These are phyloP conservation scores for Toxostoma redivivum DNA, from an alignment of 2,113 vertebrate species.

Conservation along the genomic window DNA sequence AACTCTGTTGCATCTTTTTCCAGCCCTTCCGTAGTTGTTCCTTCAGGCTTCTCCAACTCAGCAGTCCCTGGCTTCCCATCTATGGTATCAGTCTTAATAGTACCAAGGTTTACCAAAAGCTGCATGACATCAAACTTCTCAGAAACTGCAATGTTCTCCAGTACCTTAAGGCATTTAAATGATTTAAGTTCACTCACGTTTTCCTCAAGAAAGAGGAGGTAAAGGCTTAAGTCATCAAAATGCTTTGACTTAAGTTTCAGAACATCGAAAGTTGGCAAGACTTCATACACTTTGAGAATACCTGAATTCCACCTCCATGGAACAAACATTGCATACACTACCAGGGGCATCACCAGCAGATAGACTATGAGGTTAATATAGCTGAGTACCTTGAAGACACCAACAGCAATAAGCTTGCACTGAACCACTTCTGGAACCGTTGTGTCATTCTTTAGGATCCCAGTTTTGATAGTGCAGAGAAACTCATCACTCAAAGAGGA, in stretches of 20 bases:
- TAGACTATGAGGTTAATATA: conserved; percentile 88
- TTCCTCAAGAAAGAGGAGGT: conserved; percentile 91
- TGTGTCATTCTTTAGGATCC: conserved; percentile 84
- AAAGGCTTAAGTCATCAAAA: conserved; percentile 92
- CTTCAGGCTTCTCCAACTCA: background rate
- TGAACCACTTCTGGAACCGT: conserved; percentile 77
- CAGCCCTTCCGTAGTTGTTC: background rate
- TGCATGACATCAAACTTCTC: conserved; percentile 84
- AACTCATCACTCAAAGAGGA: conserved; percentile 90
- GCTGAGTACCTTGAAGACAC: conserved; percentile 91
- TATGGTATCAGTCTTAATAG: conserved; percentile 84
- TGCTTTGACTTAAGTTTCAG: conserved; percentile 76
- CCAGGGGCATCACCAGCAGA: conserved; percentile 74
- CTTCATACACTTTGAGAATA: conserved; percentile 86
- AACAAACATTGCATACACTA: conserved; percentile 79
- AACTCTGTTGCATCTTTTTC: conserved; percentile 40
- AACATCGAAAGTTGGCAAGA: conserved; percentile 86
- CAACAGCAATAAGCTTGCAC: conserved; percentile 92
- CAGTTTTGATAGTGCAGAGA: conserved; percentile 85
- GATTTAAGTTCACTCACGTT: conserved; percentile 94
- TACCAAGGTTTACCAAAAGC: conserved; percentile 83
- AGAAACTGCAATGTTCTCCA: conserved; percentile 84
- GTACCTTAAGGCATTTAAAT: conserved; percentile 91
- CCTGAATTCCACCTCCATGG: conserved; percentile 77
- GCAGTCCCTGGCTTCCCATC: conserved; percentile 71